Percentiles rank a stretch among this genome's conserved stretches.
These are phyloP conservation scores for Calycopis cecrops DNA, from an alignment of 1,140 invertebrate species.

Conservation along the genomic window DNA sequence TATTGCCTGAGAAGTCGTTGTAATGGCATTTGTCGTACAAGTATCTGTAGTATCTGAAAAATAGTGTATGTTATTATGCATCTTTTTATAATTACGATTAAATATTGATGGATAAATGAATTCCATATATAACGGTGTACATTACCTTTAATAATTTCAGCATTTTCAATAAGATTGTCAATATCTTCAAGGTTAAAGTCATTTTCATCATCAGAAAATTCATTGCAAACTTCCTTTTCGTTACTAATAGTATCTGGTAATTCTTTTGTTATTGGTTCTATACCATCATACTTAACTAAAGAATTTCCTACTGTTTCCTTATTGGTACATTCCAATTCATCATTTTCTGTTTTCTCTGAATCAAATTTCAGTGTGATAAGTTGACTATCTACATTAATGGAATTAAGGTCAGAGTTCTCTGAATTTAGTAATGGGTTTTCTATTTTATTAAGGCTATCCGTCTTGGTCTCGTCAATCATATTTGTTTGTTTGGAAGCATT, in stretches of 20 bases:
- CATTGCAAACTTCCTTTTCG: slow-evolving; percentile 16
- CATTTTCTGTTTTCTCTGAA: slow-evolving; percentile 32
- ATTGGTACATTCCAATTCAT: slow-evolving; percentile 10
- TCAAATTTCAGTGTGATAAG: slow-evolving; percentile 43
- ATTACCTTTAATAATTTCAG: slow-evolving; percentile 41
- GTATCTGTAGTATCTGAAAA: slow-evolving; percentile 22
- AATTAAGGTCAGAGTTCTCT: not conserved
- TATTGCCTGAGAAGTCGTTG: not conserved
- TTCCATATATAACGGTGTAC: no score
- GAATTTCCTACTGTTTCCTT: not conserved
- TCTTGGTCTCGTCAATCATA: not conserved
- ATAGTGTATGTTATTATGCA: not conserved
- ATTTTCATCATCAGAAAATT: slow-evolving; percentile 49
- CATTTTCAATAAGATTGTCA: slow-evolving; percentile 51
- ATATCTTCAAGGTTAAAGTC: slow-evolving; percentile 55
- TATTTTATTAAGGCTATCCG: no score
- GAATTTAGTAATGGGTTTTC: no score
- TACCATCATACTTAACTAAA: slow-evolving; percentile 5
- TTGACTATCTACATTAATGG: slow-evolving; percentile 28
- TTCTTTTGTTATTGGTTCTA: slow-evolving; percentile 13
- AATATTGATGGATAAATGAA: no score
- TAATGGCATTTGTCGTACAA: not conserved
- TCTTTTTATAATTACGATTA: no score
- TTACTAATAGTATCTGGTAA: slow-evolving; percentile 24
- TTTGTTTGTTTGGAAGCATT: slow-evolving; percentile 12